Percentiles rank a stretch among this genome's conserved stretches.
phyloP scores from a whole-genome alignment of 1,140 invertebrate genomes.

The Drosophila chauvacae region DNA sequence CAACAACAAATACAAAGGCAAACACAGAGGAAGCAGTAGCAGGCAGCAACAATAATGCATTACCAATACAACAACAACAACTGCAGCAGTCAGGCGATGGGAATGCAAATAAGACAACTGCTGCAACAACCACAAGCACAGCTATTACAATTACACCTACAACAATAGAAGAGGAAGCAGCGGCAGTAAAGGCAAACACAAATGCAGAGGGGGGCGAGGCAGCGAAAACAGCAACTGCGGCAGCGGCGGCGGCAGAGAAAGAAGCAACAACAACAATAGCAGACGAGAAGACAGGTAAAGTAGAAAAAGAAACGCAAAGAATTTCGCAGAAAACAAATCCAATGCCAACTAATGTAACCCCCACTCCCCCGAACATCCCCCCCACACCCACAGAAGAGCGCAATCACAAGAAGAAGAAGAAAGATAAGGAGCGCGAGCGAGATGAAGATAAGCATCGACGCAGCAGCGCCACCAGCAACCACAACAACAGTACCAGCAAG shows the following conservation, averaged over 20 bases:
- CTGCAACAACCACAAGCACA: conserved; percentile 37
- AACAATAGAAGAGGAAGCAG: conserved; percentile 10
- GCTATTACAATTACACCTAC: conserved; percentile 19
- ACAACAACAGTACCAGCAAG: conserved; percentile 27
- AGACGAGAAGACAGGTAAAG: conserved; percentile 71
- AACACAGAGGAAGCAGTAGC: conserved; percentile 9
- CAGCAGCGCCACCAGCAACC: conserved; percentile 33
- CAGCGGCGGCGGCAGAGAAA: conserved; percentile 36
- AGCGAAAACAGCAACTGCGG: conserved; percentile 6
- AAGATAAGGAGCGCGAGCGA: conserved; percentile 75
- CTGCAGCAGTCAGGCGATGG: conserved; percentile 45
- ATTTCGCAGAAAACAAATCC: conserved; percentile 35
- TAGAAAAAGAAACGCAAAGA: conserved; percentile 15
- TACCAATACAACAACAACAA: conserved; percentile 26
- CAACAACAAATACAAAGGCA: conserved; percentile 34
- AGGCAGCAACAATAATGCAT: conserved; percentile 26
- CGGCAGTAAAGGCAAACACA: conserved; percentile 28
- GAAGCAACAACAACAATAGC: conserved; percentile 23
- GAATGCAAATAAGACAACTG: conserved; percentile 64
- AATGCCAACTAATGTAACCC: conserved; percentile 42
- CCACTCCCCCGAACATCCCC: conserved; percentile 18
- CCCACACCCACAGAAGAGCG: conserved; percentile 52
- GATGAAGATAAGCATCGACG: conserved; percentile 66
- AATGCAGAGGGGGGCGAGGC: conserved; percentile 17
- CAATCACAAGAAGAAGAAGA: conserved; percentile 77